Base-by-base conservation (phyloP, 2,888 invertebrate species). In the Venusia cambrica region DNA sequence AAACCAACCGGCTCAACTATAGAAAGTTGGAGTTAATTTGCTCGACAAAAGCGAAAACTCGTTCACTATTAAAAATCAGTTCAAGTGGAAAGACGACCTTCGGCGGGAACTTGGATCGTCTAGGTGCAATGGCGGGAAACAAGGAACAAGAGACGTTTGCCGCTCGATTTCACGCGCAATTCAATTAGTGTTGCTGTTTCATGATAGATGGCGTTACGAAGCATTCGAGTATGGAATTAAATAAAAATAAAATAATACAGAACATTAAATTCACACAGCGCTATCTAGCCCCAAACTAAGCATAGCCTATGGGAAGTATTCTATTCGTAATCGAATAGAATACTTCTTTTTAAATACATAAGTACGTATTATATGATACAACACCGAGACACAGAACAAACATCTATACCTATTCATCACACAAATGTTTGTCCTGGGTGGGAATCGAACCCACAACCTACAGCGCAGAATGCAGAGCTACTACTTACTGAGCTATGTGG, bases 101-200 rank as follows among this genome's bases (percentile, higher is more conserved):
- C 73, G 74, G 63, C 31, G 39, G 34, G 56, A 60, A 57, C 45
- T 47, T 35, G 25, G 59, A 69, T 53, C 75, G 77, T 79, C 81
- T 80, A 39, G 40, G 65, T 77, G 80, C 80, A 81, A 60, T 74
- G 74, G 69, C 68, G 71, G 76, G 73, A 72, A 78, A 77, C 69
- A 74, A 79, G 79, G 80, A 57, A 76, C 73, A 65, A 73, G 75
- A 77, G 79, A 80, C 72, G 74, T 81, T 85, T 83, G 65, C 70
- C 74, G 71, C 73, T 75, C 87, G 88, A 88, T 88, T 89, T 88
- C 78, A 65, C 81, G 78, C 80, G 75, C 77, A 79, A 78, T 83
- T 84, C 77, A 78, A 84, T 87, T 87, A 88, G 80, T 87, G 73
- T 59, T 61, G 62, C 76, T 62, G 50, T 66, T 67, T 64, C 68